A percentile compares a stretch with the other conserved stretches of the same genome.
phyloP scores from a whole-genome alignment of 2,113 vertebrate genomes.

The Arizona elegans region DNA sequence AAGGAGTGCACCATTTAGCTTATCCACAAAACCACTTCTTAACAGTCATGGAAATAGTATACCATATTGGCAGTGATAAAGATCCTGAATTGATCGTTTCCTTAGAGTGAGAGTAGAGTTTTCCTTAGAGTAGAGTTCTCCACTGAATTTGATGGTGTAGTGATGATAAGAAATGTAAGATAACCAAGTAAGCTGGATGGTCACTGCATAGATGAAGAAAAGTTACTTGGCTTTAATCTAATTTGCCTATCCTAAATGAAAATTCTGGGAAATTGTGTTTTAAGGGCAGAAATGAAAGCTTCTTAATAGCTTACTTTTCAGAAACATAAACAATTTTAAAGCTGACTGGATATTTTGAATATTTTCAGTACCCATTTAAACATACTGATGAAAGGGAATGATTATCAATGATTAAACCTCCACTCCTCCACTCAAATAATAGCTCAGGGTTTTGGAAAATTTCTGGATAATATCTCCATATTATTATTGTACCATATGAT shows the following conservation, averaged over 20 bases:
- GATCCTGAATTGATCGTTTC: neutral
- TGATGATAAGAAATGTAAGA: neutral
- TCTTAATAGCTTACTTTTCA: neutral
- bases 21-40: neutral
- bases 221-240: neutral
- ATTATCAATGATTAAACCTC: neutral
- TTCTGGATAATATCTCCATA: neutral
- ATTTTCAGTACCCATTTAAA: neutral
- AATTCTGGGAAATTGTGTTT: neutral
- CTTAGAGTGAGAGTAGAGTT: too few species aligned
- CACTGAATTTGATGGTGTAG: neutral
- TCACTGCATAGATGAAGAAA: neutral
- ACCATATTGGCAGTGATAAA: neutral
- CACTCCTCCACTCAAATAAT: neutral
- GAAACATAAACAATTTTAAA: neutral
- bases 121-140: neutral
- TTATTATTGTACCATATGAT: too few species aligned
- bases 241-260: neutral
- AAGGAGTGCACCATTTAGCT: neutral
- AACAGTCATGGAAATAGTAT: neutral
- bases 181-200: neutral
- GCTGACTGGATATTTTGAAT: neutral
- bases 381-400: neutral
- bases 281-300: neutral
- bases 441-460: neutral